These are phyloP conservation scores for Prinia subflava DNA, from an alignment of 2,113 vertebrate species.

Conservation along the genomic window DNA sequence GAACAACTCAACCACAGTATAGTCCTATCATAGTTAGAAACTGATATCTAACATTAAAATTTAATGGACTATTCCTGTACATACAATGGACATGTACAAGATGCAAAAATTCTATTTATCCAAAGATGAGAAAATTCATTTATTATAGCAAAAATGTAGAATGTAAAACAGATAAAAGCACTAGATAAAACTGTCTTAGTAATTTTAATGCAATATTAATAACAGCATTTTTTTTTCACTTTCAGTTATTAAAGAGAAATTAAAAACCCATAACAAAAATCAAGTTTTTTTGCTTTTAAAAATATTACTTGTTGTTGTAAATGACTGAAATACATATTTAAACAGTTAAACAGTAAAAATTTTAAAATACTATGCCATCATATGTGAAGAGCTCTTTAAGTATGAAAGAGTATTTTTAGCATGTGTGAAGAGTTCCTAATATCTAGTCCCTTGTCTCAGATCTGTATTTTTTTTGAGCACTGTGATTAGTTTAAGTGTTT, in stretches of 20 bases:
- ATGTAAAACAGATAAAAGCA: neutral
- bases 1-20: neutral
- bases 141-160: neutral
- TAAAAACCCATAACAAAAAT: neutral
- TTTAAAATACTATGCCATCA: neutral
- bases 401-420: neutral
- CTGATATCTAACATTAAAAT: neutral
- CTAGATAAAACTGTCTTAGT: neutral
- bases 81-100: neutral
- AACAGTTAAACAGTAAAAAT: neutral
- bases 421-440: neutral
- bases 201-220: neutral
- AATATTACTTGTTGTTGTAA: neutral
- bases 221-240: neutral
- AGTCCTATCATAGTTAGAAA: neutral
- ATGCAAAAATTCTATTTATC: neutral
- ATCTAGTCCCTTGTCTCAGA: neutral
- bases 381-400: neutral
- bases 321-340: neutral
- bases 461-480: neutral
- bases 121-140: neutral
- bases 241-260: neutral
- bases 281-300: neutral
- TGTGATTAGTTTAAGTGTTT: neutral
- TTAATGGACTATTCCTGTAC: neutral